phyloP scores from a whole-genome alignment of 1,140 invertebrate species.

The Drosophila azteca region DNA sequence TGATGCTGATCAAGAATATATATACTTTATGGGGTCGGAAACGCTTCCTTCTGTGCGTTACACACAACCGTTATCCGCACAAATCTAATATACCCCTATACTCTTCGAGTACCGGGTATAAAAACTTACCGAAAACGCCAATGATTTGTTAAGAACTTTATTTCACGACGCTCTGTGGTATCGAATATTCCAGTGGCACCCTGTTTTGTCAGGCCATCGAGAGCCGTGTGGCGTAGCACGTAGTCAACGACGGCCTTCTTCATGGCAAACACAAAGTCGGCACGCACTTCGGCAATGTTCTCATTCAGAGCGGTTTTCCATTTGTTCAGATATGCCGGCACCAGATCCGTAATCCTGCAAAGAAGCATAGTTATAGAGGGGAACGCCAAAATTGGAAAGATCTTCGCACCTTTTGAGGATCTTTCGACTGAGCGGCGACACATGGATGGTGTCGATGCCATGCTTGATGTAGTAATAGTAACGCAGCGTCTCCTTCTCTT shows the following conservation, averaged over 20 bases:
- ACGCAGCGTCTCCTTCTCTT: constrained; percentile 89
- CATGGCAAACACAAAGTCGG: constrained; percentile 92
- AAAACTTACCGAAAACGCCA: constrained; percentile 81
- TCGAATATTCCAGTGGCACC: constrained; percentile 83
- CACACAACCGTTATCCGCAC: too few species aligned
- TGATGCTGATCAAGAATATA: too few species aligned
- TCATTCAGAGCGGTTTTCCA: constrained; percentile 86
- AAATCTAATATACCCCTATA: too few species aligned
- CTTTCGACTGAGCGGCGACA: constrained; percentile 90
- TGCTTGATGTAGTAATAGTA: constrained; percentile 96
- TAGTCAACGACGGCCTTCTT: constrained; percentile 96
- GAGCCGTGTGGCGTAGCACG: constrained; percentile 90
- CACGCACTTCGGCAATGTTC: constrained; percentile 87
- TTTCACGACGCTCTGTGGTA: constrained; percentile 85
- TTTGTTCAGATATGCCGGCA: constrained; percentile 85
- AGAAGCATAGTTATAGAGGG: neutral
- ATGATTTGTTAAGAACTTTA: constrained; percentile 81
- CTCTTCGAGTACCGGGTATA: too few species aligned
- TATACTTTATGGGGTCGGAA: too few species aligned
- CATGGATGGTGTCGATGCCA: constrained; percentile 93
- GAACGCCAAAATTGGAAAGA: neutral
- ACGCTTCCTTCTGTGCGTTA: too few species aligned
- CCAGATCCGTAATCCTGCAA: constrained; percentile 83
- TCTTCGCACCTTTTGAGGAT: constrained; percentile 85
- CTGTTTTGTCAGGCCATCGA: constrained; percentile 58